Percentiles rank a stretch among this genome's conserved stretches.
Evolutionary conservation across 2,797 vertebrate species (phyloP).

Genomic region (Agapornis canus): DNA sequence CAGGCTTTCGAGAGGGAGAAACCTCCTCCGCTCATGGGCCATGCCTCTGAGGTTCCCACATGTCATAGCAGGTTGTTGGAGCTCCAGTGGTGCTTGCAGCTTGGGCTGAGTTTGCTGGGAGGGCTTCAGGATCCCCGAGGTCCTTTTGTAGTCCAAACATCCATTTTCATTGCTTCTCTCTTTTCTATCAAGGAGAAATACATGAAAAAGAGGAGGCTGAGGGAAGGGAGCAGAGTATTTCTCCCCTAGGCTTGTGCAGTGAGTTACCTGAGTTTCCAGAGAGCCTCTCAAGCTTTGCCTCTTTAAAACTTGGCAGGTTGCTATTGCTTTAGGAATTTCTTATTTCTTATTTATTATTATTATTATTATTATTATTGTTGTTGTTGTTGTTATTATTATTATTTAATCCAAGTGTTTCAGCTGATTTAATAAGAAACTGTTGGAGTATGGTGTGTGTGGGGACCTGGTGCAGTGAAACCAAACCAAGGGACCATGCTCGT

Average conservation of each 20-base stretch:
- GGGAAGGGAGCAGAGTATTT: neutral
- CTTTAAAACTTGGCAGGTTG: neutral
- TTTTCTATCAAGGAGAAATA: neutral
- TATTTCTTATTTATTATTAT: neutral
- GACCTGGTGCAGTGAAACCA: neutral
- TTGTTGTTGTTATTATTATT: neutral
- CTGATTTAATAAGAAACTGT: neutral
- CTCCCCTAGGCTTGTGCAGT: neutral
- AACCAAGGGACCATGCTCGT: neutral
- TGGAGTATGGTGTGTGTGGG: neutral
- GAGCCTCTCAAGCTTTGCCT: neutral
- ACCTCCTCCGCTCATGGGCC: accelerated
- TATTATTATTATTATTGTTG: neutral
- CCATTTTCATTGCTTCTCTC: neutral
- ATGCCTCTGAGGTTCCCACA: neutral
- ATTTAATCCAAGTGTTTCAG: neutral
- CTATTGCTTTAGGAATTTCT: neutral
- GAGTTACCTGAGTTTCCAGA: neutral
- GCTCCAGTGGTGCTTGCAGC: neutral
- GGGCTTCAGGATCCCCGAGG: neutral
- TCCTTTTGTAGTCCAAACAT: neutral
- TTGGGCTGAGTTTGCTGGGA: neutral
- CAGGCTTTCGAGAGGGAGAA: neutral
- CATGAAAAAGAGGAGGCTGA: neutral
- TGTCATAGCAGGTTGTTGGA: accelerated